Evolutionary conservation across 2,797 vertebrate species (phyloP).

Genomic region (Anabacerthia variegaticeps): DNA sequence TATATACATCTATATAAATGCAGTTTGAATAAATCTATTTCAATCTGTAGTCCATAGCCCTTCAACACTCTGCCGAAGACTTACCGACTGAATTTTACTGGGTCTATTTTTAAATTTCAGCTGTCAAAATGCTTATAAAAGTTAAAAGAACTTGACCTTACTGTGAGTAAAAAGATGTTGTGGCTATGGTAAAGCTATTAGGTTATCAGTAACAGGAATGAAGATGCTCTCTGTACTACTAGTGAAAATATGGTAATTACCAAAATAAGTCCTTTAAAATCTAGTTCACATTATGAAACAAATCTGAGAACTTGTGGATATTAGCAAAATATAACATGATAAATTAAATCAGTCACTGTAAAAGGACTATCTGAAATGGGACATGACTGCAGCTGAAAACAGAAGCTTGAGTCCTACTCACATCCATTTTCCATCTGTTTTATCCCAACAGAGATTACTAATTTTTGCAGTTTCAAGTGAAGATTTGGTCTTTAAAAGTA

Average conservation of each 20-base stretch:
- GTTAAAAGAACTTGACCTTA: not conserved
- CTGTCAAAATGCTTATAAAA: not conserved
- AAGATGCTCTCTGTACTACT: not conserved
- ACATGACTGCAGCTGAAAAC: not conserved
- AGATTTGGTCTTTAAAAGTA: conserved; percentile 54
- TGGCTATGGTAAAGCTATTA: not conserved
- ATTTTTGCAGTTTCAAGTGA: conserved; percentile 43
- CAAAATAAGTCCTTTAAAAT: not conserved
- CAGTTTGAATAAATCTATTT: not conserved
- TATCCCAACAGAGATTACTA: conserved; percentile 45
- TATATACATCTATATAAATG: not conserved
- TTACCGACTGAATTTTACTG: not conserved
- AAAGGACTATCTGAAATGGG: not conserved
- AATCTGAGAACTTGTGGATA: not conserved
- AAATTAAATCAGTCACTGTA: not conserved
- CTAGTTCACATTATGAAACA: not conserved
- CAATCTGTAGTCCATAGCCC: not conserved
- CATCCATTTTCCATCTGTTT: conserved; percentile 48
- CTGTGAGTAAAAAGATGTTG: not conserved
- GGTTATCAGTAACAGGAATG: not conserved
- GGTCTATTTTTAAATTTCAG: not conserved
- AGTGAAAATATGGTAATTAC: not conserved
- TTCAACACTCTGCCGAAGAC: not conserved
- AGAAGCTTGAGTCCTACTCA: not conserved
- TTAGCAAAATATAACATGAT: not conserved